Conservation (phyloP, 2,113 vertebrate species). For the Kryptolebias marmoratus region DNA sequence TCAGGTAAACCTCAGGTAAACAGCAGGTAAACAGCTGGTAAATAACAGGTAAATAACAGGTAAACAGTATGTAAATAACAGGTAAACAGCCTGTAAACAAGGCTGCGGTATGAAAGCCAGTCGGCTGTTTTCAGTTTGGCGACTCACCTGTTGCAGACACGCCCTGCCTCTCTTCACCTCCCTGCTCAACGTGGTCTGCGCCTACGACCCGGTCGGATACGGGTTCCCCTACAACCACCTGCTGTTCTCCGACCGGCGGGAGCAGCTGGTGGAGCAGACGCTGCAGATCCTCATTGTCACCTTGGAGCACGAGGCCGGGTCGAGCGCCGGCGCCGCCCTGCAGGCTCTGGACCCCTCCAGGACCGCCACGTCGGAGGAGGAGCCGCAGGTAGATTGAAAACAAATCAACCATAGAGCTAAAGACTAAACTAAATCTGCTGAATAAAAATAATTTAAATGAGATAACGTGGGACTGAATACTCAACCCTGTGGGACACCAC, state of each 20-base stretch:
- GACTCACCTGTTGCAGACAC: constrained; percentile 80
- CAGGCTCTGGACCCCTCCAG: constrained; percentile 31
- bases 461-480: neutral
- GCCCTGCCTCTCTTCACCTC: constrained; percentile 97
- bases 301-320: constrained; percentile 87
- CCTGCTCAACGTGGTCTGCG: constrained; percentile 93
- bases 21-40: no score
- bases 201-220: constrained; percentile 94
- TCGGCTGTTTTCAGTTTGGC: neutral
- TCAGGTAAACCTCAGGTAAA: no score
- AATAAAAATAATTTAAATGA: neutral
- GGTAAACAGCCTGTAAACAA: no score
- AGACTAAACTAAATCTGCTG: no score
- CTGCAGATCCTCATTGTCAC: constrained; percentile 93
- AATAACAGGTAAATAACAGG: no score
- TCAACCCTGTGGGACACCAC: neutral
- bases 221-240: constrained; percentile 98
- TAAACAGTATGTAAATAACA: no score
- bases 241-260: constrained; percentile 92
- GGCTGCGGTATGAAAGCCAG: no score
- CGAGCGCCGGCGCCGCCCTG: constrained; percentile 79
- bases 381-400: constrained; percentile 83
- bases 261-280: constrained; percentile 93
- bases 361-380: constrained; percentile 84
- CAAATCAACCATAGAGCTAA: no score